These are phyloP conservation scores for Parauchenoglanis ngamensis DNA, from an alignment of 2,797 vertebrate genomes.

Conservation along the genomic window DNA sequence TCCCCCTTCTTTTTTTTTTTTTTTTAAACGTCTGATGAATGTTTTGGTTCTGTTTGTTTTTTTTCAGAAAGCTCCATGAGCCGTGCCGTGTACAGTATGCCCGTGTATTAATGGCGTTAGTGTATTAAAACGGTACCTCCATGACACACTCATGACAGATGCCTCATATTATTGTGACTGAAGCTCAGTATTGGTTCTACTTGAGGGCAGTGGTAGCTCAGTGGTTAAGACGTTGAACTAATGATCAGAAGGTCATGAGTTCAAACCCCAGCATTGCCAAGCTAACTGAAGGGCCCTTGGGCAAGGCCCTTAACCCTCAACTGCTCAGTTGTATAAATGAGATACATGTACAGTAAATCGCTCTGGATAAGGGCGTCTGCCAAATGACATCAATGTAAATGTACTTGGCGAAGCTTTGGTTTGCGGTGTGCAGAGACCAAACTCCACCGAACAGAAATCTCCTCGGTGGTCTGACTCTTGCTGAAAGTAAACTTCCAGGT, in stretches of 20 bases:
- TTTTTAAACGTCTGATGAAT: not conserved
- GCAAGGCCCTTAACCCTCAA: too few relatives aligned
- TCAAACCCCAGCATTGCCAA: too few relatives aligned
- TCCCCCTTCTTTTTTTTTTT: not conserved
- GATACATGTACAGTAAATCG: too few relatives aligned
- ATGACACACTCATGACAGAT: not conserved
- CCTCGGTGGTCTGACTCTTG: not conserved
- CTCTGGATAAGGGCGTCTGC: too few relatives aligned
- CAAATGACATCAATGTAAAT: too few relatives aligned
- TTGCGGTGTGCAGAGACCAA: not conserved
- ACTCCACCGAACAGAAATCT: not conserved
- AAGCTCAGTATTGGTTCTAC: not conserved
- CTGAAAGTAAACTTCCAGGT: slow-evolving; percentile 2
- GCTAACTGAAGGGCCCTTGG: too few relatives aligned
- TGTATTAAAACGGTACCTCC: not conserved
- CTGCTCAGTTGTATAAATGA: too few relatives aligned
- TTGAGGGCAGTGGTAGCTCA: too few relatives aligned
- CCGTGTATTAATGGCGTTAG: not conserved
- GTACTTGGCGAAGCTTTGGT: not conserved
- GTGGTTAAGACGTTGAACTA: too few relatives aligned
- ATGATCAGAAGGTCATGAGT: too few relatives aligned
- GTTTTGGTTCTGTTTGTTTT: not conserved
- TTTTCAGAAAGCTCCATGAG: not conserved
- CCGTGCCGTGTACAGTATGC: not conserved
- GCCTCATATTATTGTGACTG: not conserved